Percentiles rank a stretch among this genome's conserved stretches.
Evolutionary conservation across 2,113 vertebrate species (phyloP).

Genomic region (Gopherus flavomarginatus): DNA sequence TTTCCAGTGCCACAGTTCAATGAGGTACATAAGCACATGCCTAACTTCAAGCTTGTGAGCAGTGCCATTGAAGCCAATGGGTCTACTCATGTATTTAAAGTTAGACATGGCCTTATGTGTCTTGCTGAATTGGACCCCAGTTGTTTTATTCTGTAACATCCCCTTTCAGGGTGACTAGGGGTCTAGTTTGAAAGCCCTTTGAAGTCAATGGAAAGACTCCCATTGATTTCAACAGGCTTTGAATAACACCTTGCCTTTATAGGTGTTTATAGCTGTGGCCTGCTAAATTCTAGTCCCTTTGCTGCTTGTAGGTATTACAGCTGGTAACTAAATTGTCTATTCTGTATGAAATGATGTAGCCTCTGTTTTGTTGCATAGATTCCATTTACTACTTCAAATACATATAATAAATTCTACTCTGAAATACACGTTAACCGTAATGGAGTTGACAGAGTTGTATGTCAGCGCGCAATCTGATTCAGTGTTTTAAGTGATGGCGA

Average conservation of each 20-base stretch:
- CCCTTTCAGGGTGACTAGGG: not conserved
- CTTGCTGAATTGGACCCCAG: rapidly evolving
- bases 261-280: no score
- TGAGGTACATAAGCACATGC: not conserved
- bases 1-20: not conserved
- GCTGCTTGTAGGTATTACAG: not conserved
- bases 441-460: not conserved
- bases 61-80: not conserved
- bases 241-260: not conserved
- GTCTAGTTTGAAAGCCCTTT: not conserved
- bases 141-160: not conserved
- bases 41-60: not conserved
- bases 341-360: not conserved
- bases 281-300: not conserved
- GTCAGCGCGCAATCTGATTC: not conserved
- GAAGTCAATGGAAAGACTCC: not conserved
- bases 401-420: not conserved
- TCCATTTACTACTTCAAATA: not conserved
- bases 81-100: not conserved
- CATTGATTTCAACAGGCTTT: not conserved
- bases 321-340: not conserved
- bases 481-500: not conserved
- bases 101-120: not conserved
- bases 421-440: not conserved
- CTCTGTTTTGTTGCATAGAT: not conserved